Evolutionary conservation across 2,888 invertebrate genomes (phyloP), one percentile per base, ranked within the genome.

Genomic region (Anoplius nigerrimus): DNA sequence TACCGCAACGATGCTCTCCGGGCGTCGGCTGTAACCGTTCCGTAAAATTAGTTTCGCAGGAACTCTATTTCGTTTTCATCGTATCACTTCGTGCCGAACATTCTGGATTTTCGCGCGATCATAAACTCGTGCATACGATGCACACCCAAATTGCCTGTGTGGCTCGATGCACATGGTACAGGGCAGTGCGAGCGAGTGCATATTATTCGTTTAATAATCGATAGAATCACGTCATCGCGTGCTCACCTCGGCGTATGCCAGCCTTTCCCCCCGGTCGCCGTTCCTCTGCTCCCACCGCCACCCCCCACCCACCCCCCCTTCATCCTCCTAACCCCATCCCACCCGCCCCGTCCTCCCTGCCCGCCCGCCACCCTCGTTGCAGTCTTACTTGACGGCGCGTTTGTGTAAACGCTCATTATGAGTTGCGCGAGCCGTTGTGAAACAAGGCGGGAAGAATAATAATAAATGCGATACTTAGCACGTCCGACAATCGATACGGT

Each of bases 171-270:
- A 76, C 76, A 74, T 69, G 78, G 76, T 71, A 74, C 74, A 72
- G 72, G 82, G 74, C 72, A 76, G 75, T 71, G 76, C 81, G 74
- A 76, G 80, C 80, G 78, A 81, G 78, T 79, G 85, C 81, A 86
- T 84, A 86, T 86, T 86, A 86, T 86, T 86, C 84, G 85, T 86
- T 85, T 85, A 85, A 85, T 86, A 87, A 86, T 86, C 86, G 85
- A 86, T 86, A 82, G 83, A 83, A 86, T 84, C 87, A 86, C 86
- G 86, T 85, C 84, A 87, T 86, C 85, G 86, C 87, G 86, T 86
- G 86, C 78, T 80, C 76, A 71, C 77, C 80, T 79, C 78, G 71
- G 72, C 60, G 74, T 69, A 76, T 77, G 77, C 77, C 74, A 69
- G 66, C 69, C 66, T 43, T 16, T 11, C 45, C 45, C n/a, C n/a